These are phyloP conservation scores for Agrochola litura DNA, from an alignment of 2,888 invertebrate genomes.

Conservation along the genomic window DNA sequence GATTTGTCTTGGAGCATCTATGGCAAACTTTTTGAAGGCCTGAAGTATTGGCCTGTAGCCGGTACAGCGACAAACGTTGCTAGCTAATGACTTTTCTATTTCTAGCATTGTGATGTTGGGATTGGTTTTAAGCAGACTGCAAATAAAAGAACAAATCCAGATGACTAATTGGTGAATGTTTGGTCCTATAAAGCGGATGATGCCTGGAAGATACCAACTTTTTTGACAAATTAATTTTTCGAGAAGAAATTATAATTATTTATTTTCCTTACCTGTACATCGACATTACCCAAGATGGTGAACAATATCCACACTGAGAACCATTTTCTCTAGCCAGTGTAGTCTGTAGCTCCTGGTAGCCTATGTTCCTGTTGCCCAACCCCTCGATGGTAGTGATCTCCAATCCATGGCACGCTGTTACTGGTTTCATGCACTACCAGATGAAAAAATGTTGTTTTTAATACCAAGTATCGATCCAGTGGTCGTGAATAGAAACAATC, in stretches of 20 bases:
- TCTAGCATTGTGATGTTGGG: constrained; percentile 79
- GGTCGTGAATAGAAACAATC: neutral
- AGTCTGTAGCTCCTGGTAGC: constrained; percentile 92
- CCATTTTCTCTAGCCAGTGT: constrained; percentile 91
- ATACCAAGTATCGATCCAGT: neutral
- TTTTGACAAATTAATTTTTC: neutral
- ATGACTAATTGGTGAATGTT: neutral
- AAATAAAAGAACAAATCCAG: neutral
- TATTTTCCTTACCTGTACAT: constrained; percentile 90
- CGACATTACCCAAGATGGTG: constrained; percentile 94
- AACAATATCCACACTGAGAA: constrained; percentile 93
- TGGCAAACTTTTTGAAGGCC: constrained; percentile 93
- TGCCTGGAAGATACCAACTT: neutral
- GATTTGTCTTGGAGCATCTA: constrained; percentile 88
- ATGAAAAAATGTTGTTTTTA: neutral
- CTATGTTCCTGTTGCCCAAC: constrained; percentile 91
- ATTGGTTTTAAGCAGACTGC: constrained; percentile 55
- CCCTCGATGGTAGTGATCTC: constrained; percentile 93
- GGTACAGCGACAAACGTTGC: constrained; percentile 95
- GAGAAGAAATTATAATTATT: no score
- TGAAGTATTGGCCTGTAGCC: constrained; percentile 95
- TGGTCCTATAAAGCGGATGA: neutral
- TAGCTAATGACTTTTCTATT: constrained; percentile 93
- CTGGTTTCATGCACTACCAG: constrained; percentile 90
- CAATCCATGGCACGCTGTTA: constrained; percentile 91